These are phyloP conservation scores for Ptiloglossa arizonensis DNA, from an alignment of 1,140 invertebrate species.

Conservation along the genomic window DNA sequence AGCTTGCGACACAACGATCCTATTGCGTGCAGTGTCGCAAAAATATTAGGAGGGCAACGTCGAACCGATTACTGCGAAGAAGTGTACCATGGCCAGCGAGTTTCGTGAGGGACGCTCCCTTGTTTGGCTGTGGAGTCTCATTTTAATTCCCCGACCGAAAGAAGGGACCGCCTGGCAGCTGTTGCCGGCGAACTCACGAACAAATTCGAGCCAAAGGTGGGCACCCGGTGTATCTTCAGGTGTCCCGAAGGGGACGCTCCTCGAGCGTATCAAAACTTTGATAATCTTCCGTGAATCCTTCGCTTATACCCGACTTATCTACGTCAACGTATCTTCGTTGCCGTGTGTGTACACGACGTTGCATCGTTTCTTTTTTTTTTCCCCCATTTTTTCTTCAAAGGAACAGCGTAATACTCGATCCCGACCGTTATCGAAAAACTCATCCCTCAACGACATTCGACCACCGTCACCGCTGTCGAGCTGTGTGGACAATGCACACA, in stretches of 20 bases:
- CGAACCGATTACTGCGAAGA: constrained; percentile 61
- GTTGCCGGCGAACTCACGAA: constrained; percentile 44
- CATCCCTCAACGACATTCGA: too few relatives aligned
- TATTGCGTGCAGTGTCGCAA: background rate
- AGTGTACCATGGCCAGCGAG: constrained; percentile 77
- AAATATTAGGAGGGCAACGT: constrained; percentile 29
- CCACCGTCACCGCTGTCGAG: too few relatives aligned
- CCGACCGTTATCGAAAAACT: too few relatives aligned
- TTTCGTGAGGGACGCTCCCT: constrained; percentile 72
- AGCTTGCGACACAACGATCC: too few relatives aligned
- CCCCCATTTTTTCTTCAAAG: background rate
- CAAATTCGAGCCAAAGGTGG: constrained; percentile 18
- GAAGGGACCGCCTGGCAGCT: constrained; percentile 64
- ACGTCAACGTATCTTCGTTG: background rate
- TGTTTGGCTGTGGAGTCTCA: constrained; percentile 66
- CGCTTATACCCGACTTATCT: background rate
- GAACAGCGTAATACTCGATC: too few relatives aligned
- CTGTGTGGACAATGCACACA: too few relatives aligned
- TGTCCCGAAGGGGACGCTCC: constrained; percentile 13
- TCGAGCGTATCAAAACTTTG: constrained; percentile 13
- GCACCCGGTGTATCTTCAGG: constrained; percentile 1
- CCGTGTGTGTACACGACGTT: background rate
- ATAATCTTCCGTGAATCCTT: constrained; percentile 18
- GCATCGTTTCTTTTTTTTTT: too few relatives aligned
- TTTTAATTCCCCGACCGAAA: constrained; percentile 71